Conservation (phyloP, 2,888 invertebrate species). For the Papilio gigon region DNA sequence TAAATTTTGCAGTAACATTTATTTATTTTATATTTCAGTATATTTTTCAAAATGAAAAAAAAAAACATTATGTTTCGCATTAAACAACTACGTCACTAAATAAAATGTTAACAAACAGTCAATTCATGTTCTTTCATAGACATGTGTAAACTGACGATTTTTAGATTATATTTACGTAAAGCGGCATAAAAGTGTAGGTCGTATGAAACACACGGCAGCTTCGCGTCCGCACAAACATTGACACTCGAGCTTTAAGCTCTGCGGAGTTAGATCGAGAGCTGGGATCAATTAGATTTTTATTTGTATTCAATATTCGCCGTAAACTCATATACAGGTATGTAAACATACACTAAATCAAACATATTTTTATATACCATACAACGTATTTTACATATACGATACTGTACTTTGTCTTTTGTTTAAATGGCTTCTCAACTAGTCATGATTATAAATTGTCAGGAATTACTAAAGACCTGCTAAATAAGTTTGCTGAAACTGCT, state of each 20-base stretch:
- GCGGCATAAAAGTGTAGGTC: conserved; percentile 19
- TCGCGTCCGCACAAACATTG: conserved; percentile 33
- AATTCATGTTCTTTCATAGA: background rate
- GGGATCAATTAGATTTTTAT: conserved; percentile 46
- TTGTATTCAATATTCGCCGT: conserved; percentile 43
- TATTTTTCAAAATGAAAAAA: no score
- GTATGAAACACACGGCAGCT: conserved; percentile 27
- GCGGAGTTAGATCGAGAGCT: conserved; percentile 33
- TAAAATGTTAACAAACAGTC: conserved; percentile 1
- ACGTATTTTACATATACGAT: background rate
- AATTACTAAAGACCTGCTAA: conserved; percentile 35
- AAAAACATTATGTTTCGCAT: no score
- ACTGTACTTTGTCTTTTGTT: background rate
- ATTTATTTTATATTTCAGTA: no score
- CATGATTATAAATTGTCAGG: background rate
- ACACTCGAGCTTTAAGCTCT: conserved; percentile 35
- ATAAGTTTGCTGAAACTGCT: no score
- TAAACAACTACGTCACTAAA: no score
- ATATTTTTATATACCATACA: background rate
- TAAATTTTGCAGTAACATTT: no score
- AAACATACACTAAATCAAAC: background rate
- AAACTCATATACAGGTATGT: background rate
- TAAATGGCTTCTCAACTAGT: background rate
- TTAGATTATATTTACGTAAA: conserved; percentile 29
- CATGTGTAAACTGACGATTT: conserved; percentile 23